Conservation (phyloP, 2,797 vertebrate genomes). For the Tokudaia muenninki region DNA sequence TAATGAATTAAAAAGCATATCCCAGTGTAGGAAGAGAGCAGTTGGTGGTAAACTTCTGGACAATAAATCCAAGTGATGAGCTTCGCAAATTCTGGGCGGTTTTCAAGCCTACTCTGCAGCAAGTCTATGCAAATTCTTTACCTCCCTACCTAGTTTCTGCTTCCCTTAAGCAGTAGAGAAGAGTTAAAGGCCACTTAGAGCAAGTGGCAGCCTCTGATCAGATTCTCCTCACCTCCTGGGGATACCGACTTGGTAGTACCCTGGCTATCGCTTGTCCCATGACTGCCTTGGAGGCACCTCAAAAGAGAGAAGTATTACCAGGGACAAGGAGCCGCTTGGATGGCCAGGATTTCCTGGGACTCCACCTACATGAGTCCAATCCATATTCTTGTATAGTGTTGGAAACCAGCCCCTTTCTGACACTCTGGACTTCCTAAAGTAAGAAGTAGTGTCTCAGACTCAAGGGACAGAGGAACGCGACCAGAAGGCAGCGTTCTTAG, state of each 20-base stretch:
- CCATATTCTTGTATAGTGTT: background rate
- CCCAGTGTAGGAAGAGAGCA: background rate
- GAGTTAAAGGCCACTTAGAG: background rate
- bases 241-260: background rate
- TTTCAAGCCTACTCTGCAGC: constrained; percentile 10
- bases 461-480: fast-evolving
- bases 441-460: background rate
- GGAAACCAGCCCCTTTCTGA: background rate
- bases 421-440: background rate
- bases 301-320: background rate
- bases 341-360: background rate
- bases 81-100: background rate
- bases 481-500: background rate
- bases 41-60: constrained; percentile 1
- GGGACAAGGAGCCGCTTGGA: background rate
- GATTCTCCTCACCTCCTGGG: background rate
- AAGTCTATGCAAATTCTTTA: constrained; percentile 23
- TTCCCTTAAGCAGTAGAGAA: background rate
- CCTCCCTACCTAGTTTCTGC: background rate
- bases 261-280: background rate
- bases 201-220: background rate
- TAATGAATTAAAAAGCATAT: background rate
- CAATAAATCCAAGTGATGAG: background rate
- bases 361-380: background rate
- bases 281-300: background rate